Evolutionary conservation across 2,888 invertebrate species (phyloP).

Genomic region (Ennomos fuscantarius): DNA sequence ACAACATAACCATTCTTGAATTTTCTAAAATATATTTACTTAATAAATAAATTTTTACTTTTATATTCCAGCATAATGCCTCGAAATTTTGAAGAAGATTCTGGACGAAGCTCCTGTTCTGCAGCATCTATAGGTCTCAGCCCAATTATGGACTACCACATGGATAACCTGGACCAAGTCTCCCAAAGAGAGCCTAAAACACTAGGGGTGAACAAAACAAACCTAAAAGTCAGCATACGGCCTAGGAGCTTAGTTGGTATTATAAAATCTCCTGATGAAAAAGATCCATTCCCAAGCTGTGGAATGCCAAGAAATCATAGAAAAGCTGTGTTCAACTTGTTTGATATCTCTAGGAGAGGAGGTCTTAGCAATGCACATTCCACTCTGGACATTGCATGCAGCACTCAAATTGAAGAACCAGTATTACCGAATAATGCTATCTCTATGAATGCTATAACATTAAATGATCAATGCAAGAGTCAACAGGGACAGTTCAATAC

Average conservation of each 20-base stretch:
- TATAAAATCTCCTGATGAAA: conserved; percentile 78
- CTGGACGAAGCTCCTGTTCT: conserved; percentile 80
- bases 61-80: conserved; percentile 52
- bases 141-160: conserved; percentile 64
- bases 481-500: conserved; percentile 41
- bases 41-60: too few relatives aligned
- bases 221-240: conserved; percentile 75
- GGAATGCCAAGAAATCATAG: conserved; percentile 60
- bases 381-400: conserved; percentile 75
- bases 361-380: conserved; percentile 79
- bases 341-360: conserved; percentile 68
- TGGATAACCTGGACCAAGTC: conserved; percentile 43
- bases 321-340: conserved; percentile 67
- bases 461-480: conserved; percentile 50
- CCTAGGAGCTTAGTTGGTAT: conserved; percentile 69
- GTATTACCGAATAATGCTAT: conserved; percentile 59
- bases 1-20: too few relatives aligned
- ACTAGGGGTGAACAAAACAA: conserved; percentile 76
- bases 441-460: conserved; percentile 62
- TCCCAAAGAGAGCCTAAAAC: conserved; percentile 54
- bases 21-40: not conserved
- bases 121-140: conserved; percentile 72
- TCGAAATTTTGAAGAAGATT: conserved; percentile 77
- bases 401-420: conserved; percentile 73
- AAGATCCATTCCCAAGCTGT: conserved; percentile 78